Base-by-base conservation (phyloP, 2,888 invertebrate species). In the Poecilobothrus nobilitatus region DNA sequence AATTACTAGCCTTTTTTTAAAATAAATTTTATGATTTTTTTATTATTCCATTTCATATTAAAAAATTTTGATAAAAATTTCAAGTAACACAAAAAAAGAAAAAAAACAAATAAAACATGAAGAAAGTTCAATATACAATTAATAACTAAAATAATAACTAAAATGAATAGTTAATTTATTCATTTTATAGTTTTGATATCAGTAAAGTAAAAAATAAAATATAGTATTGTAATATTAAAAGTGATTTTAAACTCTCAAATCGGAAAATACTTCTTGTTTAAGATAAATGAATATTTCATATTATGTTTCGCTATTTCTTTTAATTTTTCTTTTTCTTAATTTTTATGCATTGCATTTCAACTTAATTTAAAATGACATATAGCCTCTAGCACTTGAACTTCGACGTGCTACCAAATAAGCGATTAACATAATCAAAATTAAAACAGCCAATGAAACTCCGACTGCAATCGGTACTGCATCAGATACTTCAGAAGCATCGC, bases 401-500 rank as follows among this genome's bases (percentile, higher is more conserved):
- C 91, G 88, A 77, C 98, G 91, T 70, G 94, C 97, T 78, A 95
- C 88, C 73, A 98, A 86, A 84, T 98, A 99, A 65, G 94, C 95
- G 74, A 92, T 87, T 74, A 99, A 87, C 68, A 99, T 95, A 73
- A 97, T 88, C 71, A 96, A 84, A 72, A 98, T 95, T 70, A 97
- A 86, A 67, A 88, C 92, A 72, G 92, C 94, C 70, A 99, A 85
- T 67, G 94, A 93, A 79, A 94, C 93, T 20, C 98, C 99, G 71
- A 99, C 98, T 27, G 94, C 95, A 78, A 99, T 97, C 33, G 98
- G 98, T 70, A 99, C 97, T 72, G 95, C 87, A 83, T 97, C 97
- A 20, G 92, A 88, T 7, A 91, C 89, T 75, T 89, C 88, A 61
- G 85, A 84, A 69, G 87, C 84, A 75, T 86, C 86, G 81, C 94